Percentiles rank a stretch among this genome's conserved stretches.
Conservation (phyloP, 2,113 vertebrate species). For the Chloropsis hardwickii region DNA sequence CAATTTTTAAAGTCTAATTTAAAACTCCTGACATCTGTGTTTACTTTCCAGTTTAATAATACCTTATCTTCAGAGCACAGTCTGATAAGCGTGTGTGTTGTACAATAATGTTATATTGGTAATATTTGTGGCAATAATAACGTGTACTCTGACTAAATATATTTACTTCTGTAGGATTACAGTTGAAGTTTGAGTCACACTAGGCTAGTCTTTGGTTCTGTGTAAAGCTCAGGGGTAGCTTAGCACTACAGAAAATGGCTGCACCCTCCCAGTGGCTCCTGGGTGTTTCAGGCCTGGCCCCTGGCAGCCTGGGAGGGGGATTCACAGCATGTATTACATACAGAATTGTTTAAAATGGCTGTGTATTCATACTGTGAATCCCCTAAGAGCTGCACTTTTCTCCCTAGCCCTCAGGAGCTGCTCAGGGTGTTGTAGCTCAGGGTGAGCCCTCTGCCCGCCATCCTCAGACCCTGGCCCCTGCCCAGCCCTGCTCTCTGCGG, state of each 20-base stretch:
- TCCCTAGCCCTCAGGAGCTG: neutral
- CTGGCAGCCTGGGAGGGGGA: neutral
- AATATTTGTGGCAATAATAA: constrained; percentile 18
- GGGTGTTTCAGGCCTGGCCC: neutral
- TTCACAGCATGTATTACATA: neutral
- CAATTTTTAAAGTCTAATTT: constrained; percentile 55
- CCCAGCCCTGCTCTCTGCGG: neutral
- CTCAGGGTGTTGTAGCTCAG: fast-evolving
- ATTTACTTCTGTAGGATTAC: neutral
- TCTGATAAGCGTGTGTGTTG: constrained; percentile 43
- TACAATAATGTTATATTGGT: constrained; percentile 18
- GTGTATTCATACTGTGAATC: neutral
- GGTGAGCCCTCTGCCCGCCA: fast-evolving
- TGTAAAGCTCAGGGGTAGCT: neutral
- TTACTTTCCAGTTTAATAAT: constrained; percentile 60
- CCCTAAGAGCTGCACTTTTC: neutral
- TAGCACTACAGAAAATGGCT: neutral
- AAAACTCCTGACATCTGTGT: constrained; percentile 68
- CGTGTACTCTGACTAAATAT: neutral
- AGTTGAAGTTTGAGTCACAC: neutral
- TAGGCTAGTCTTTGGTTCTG: neutral
- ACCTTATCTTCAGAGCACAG: constrained; percentile 53
- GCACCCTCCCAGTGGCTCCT: neutral
- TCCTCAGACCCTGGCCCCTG: fast-evolving
- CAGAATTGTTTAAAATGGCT: neutral